phyloP scores from a whole-genome alignment of 2,797 vertebrate species.

The Protosalanx chinensis region DNA sequence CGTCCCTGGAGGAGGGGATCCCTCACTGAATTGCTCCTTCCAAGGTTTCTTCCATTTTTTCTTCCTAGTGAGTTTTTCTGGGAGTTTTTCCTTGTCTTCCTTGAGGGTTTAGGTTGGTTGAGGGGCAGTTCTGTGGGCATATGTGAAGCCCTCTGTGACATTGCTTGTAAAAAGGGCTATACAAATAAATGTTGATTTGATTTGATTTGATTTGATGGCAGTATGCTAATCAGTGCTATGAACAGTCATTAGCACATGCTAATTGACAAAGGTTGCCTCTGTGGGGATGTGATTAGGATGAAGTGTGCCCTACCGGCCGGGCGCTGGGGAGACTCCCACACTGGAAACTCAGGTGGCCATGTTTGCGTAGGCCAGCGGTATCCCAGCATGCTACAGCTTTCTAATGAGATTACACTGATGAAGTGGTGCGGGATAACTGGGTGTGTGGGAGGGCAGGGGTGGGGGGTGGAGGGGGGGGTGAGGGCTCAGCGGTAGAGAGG shows the following conservation, averaged over 20 bases:
- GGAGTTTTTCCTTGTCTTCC: too few relatives aligned
- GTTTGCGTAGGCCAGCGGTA: conserved; percentile 9
- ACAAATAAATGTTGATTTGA: too few relatives aligned
- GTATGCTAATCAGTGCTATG: conserved; percentile 15
- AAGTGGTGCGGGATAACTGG: neutral
- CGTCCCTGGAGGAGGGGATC: too few relatives aligned
- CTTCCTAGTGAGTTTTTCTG: too few relatives aligned
- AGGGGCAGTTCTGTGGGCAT: too few relatives aligned
- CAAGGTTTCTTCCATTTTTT: too few relatives aligned
- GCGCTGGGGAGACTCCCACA: conserved; percentile 3
- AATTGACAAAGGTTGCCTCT: conserved; percentile 14
- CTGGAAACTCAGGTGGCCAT: neutral
- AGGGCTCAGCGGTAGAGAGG: too few relatives aligned
- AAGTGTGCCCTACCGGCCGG: conserved; percentile 10
- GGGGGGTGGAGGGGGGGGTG: neutral
- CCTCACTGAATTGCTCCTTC: too few relatives aligned
- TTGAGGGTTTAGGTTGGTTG: too few relatives aligned
- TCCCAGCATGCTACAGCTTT: neutral
- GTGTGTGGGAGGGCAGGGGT: neutral
- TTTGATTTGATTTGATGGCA: too few relatives aligned
- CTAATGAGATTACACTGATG: conserved; percentile 2
- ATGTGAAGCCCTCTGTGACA: too few relatives aligned
- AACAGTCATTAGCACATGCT: conserved; percentile 21
- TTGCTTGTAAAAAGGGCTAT: too few relatives aligned
- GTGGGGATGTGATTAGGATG: conserved; percentile 17